A percentile compares a stretch with the other conserved stretches of the same genome.
Evolutionary conservation across 2,888 invertebrate genomes (phyloP).

Genomic region (Euplexia lucipara): DNA sequence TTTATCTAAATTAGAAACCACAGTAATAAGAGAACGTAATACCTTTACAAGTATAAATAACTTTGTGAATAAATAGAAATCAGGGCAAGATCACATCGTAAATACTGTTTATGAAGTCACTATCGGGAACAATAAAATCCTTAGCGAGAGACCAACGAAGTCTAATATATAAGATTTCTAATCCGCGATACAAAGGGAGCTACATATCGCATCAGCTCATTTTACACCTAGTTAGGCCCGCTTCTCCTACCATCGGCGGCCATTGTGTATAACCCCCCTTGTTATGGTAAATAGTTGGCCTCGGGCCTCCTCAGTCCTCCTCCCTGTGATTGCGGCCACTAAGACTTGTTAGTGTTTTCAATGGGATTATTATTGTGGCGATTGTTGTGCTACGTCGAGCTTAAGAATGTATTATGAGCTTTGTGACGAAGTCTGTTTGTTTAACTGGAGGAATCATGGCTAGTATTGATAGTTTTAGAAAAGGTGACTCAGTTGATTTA

Average conservation of each 20-base stretch:
- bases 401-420: constrained; percentile 48
- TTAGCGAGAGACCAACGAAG: constrained; percentile 21
- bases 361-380: constrained; percentile 71
- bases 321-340: constrained; percentile 64
- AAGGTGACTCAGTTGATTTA: constrained; percentile 21
- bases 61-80: constrained; percentile 11
- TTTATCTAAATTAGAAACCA: constrained; percentile 2
- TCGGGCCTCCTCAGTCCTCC: constrained; percentile 72
- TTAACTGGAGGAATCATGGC: constrained; percentile 30
- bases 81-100: constrained; percentile 25
- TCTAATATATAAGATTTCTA: constrained; percentile 63
- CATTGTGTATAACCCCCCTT: constrained; percentile 73
- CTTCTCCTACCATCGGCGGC: constrained; percentile 66
- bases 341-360: constrained; percentile 72
- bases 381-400: constrained; percentile 55
- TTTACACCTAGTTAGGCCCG: constrained; percentile 86
- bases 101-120: constrained; percentile 39
- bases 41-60: constrained; percentile 1
- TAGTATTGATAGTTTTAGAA: constrained; percentile 35
- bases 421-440: constrained; percentile 32
- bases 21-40: neutral
- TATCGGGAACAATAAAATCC: constrained; percentile 53
- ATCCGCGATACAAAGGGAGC: constrained; percentile 67
- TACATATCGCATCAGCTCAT: constrained; percentile 72
- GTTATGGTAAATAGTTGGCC: constrained; percentile 86